Conservation (phyloP, 92 coral and sea anemone genomes). For the Zoanthus solanderi region DNA sequence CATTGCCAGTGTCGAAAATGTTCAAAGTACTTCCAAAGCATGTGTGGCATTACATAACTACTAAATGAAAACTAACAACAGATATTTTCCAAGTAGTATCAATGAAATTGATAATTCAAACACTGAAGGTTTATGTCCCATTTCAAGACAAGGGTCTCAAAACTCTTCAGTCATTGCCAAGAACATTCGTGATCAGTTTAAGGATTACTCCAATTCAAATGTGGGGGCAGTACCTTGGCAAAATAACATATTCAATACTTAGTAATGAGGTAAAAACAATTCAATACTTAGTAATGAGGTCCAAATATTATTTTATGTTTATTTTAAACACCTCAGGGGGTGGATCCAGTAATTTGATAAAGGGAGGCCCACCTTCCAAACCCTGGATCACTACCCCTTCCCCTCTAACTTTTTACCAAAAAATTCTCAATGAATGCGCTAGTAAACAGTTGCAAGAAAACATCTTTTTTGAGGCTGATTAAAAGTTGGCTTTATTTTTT, state of each 20-base stretch:
- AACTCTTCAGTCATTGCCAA: background rate
- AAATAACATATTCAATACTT: background rate
- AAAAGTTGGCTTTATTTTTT: background rate
- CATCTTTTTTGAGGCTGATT: background rate
- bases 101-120: background rate
- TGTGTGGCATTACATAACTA: conserved; percentile 50
- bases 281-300: background rate
- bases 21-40: conserved; percentile 36
- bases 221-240: background rate
- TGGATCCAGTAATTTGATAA: background rate
- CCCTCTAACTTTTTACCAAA: background rate
- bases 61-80: conserved; percentile 36
- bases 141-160: conserved; percentile 1
- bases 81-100: conserved; percentile 47
- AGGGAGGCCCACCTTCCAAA: background rate
- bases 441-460: background rate
- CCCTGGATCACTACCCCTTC: background rate
- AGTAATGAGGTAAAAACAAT: background rate
- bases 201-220: background rate
- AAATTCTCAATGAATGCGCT: background rate
- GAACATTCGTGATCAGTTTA: background rate
- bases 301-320: background rate
- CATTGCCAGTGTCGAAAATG: conserved; percentile 41
- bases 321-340: background rate
- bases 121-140: background rate